Base-by-base conservation (phyloP, 2,888 invertebrate species). In the Biston stratarius region DNA sequence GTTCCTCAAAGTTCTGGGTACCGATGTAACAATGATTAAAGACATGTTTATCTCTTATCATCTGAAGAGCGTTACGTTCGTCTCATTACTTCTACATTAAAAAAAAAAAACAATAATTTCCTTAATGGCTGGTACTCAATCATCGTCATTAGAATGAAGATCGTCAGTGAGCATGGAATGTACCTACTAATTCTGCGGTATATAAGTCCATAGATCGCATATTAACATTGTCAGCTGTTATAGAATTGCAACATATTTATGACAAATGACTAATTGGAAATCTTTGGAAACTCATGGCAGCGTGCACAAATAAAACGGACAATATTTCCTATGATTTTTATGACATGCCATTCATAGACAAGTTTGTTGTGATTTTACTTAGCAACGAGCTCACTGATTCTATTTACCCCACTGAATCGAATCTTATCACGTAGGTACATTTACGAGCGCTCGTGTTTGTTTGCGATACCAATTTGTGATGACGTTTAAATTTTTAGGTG, bases 401-500 rank as follows among this genome's bases (percentile, higher is more conserved):
- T 80, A 77, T 80, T 83, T 79, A 82, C 80, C 82, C 82, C 78
- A 84, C 75, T 82, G 83, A 82, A 83, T 85, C 81, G 77, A 86
- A 86, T 83, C 83, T 83, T 85, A 86, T 86, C 87, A 86, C 85
- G 83, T 24, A 24, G 24, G 24, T 86, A 81, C 82, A 75, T 78
- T 80, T 81, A 85, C 81, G 75, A 75, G 74, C 79, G 71, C 74
- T 71, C 74, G 76, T 85, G 70, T 85, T 83, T 86, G 86, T 91
- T 88, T 90, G 89, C 84, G 83, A 80, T 83, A 86, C 71, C 83
- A 86, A 89, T 90, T 89, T 84, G 84, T 82, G 75, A 83, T 88
- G 86, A 90, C 86, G 88, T 88, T 83, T 89, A 83, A 84, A 91
- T 91, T 90, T 24, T 90, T 88, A 80, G 89, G 86, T 89, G 88